Evolutionary conservation across 2,888 invertebrate genomes (phyloP), one percentile per base, ranked within the genome.

Genomic region (Calliphora vomitoria): DNA sequence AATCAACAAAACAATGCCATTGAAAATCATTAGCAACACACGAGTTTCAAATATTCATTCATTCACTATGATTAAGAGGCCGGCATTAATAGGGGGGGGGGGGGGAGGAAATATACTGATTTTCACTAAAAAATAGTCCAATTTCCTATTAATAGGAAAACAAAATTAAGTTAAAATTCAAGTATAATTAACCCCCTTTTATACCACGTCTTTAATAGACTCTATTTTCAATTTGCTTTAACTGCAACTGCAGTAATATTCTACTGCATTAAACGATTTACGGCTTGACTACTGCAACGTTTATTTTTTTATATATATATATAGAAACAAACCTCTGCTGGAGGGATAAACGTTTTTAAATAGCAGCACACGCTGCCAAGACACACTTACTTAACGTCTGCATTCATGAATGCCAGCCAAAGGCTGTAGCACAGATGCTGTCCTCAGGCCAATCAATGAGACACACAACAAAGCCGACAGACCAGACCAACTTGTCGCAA

Each of bases 391-490:
- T 44, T 68, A 18, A 38, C 31, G 47, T 75, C 44, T 71, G 50
- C 38, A 31, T 20, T 13, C 64, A 66, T 66, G 31, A 62, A 74
- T 35, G 55, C 44, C 75, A 50, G 76, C 89, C 83, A 83, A 75
- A 79, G 89, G 89, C 88, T 88, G 79, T 89, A 71, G 88, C 82
- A 85, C 89, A 89, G 89, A 89, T 89, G 89, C 83, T 82, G 84
- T 85, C 86, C 86, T 72, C 79, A 72, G 55, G 87, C 84, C 84
- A 85, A 82, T 72, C 71, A 41, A 69, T 78, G 47, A 75, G 66
- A 69, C 53, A 68, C 53, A 68, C n/a, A 62, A 78, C 47, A 80
- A 69, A 31, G 62, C 68, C 79, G 18, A 60, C 53, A 69, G 31
- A 13, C 62, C 64, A 74, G 58, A 85, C 74, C 66, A 82, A 87